Evolutionary conservation across 2,888 invertebrate species (phyloP), one percentile per base, ranked within the genome.

Genomic region (Orthosia cruda): DNA sequence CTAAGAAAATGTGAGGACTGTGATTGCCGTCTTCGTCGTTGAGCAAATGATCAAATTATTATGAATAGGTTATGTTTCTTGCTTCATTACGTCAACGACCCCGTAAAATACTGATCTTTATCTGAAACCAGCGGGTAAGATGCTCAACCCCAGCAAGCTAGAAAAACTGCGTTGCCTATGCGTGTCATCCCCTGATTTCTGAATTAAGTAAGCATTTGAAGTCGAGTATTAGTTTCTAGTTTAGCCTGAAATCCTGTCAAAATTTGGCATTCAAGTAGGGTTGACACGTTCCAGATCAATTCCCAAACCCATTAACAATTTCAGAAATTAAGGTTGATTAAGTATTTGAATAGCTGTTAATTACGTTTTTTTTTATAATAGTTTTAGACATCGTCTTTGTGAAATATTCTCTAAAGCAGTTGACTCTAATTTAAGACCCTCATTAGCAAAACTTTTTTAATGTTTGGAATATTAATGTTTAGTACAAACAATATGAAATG

Each of bases 371-470:
- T n/a, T 16, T 18, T 23, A 23, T 9, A 26, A 62, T 49, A 49
- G 26, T 23, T 4, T 54, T 13, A 47, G 3, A 18, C 15, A 32
- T 47, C 15, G 18, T 16, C 3, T 12, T 54, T 61, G 18, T 20
- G 15, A 59, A 71, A 47, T 45, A 18, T n/a, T 57, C 58, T 70
- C 16, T 5, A 26, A 4, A 55, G 20, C 16, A 18, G 16, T 16
- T 72, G 32, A 64, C 49, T 47, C 49, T 26, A 26, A 15, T 15
- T 20, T 18, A 4, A 32, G 11, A 13, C 5, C 23, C 7, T 54
- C n/a, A 47, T 71, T 71, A 71, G 13, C 18, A 71, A 59, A 54
- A 3, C 23, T 7, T 23, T 15, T 49, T 49, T 23, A 40, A 40
- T 16, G 3, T 49, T 71, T 69, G 40, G 50, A 23, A 50, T 40